Evolutionary conservation across 35 echinoderm and acorn worm species (phyloP), one percentile per base, ranked within the genome.

Genomic region (Ophioderma brevispina): DNA sequence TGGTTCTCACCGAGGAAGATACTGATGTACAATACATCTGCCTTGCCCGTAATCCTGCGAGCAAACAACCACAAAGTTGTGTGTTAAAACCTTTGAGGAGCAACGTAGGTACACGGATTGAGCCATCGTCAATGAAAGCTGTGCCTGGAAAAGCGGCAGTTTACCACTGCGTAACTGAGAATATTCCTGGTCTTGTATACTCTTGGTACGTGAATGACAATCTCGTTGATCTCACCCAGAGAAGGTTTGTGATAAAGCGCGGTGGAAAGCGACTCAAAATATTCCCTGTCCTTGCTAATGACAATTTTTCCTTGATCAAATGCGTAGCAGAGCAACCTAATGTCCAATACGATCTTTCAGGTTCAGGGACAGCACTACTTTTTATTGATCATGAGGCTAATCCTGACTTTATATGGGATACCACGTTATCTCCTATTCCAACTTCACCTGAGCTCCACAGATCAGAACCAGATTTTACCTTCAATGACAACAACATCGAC

Each of bases 51-150:
- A 91, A 96, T 79, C 86, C 85, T 33, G 94, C 94, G 0, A 38
- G 84, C 30, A 46, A 81, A 32, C 76, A 96, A 33, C 94, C 90
- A 8, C 52, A 80, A 18, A 84, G 90, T 0, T 96, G 94, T 40
- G 92, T 86, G 33, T 41, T 96, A 0, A 96, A 87, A 46, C 94
- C 94, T 36, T 64, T 96, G 40, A 77, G 94, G 15, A 92, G 70
- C 25, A 64, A 78, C 38, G 56, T 96, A 36, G 90, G 80, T 37
- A 86, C 81, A 33, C 43, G 82, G 8, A 63, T 96, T 11, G 75
- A 80, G 23, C 94, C 94, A 36, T 64, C 92, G 0, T 36, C 87
- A 13, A 76, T 85, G 10, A 96, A 81, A 23, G 90, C 86, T 6
- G 39, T 87, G 32, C 64, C 82, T 32, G 89, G 86, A 0, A 64